Conservation (phyloP, 2,888 invertebrate genomes). For the Spilosoma lubricipeda region DNA sequence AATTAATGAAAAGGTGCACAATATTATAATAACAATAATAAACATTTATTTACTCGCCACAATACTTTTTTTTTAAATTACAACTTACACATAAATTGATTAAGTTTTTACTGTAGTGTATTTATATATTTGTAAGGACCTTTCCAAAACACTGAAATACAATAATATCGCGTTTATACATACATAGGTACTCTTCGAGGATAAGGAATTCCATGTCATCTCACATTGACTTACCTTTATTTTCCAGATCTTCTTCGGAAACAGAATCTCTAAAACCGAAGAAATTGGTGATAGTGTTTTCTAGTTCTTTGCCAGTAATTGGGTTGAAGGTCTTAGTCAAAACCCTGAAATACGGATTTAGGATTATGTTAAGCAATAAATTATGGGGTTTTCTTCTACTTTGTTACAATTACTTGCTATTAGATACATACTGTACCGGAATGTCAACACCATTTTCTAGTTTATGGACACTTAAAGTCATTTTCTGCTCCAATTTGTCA, state of each 20-base stretch:
- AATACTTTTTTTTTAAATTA: too few relatives aligned
- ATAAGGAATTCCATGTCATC: too few relatives aligned
- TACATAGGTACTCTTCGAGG: too few relatives aligned
- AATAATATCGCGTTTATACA: too few relatives aligned
- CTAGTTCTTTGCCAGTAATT: conserved; percentile 19
- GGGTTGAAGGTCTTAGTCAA: conserved; percentile 20
- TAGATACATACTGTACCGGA: conserved; percentile 42
- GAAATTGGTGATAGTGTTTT: conserved; percentile 44
- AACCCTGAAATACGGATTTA: conserved; percentile 8
- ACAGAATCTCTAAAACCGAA: conserved; percentile 41
- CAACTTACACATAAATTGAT: too few relatives aligned
- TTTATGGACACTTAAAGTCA: conserved; percentile 29
- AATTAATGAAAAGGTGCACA: too few relatives aligned
- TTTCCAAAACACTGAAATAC: too few relatives aligned
- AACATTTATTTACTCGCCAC: too few relatives aligned
- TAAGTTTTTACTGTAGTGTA: too few relatives aligned
- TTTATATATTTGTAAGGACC: too few relatives aligned
- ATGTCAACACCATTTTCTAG: conserved; percentile 28
- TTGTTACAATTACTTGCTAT: too few relatives aligned
- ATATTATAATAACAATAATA: too few relatives aligned
- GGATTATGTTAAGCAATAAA: not conserved
- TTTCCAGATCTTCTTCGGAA: conserved; percentile 32
- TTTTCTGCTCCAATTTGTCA: not conserved
- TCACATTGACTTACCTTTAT: not conserved
- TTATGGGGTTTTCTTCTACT: not conserved